Evolutionary conservation across 2,797 vertebrate species (phyloP).

Genomic region (Hipposideros larvatus): DNA sequence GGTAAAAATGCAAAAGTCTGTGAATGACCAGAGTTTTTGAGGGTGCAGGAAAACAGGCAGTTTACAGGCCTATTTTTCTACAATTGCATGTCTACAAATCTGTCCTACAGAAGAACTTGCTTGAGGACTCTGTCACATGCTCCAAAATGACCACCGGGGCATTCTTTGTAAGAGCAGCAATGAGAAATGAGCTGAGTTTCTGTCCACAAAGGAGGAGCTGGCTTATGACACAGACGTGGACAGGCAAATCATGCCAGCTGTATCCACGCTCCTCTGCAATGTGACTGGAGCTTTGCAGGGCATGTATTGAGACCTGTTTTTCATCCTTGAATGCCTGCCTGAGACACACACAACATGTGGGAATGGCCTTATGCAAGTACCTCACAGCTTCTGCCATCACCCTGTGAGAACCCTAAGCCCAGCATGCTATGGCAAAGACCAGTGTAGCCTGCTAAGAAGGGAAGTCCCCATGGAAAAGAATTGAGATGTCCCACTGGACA

Average conservation of each 20-base stretch:
- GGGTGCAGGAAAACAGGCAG: not conserved
- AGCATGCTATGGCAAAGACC: not conserved
- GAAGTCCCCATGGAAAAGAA: not conserved
- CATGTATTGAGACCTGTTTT: not conserved
- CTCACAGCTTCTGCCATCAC: not conserved
- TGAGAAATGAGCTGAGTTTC: not conserved
- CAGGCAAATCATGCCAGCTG: not conserved
- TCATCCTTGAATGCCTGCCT: not conserved
- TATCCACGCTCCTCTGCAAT: not conserved
- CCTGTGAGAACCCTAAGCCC: not conserved
- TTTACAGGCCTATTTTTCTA: not conserved
- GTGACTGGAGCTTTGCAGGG: not conserved
- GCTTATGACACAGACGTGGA: not conserved
- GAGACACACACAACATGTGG: not conserved
- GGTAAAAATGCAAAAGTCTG: not conserved
- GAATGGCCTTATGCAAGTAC: not conserved
- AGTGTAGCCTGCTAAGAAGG: not conserved
- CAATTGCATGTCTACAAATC: rapidly evolving
- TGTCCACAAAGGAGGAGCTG: not conserved
- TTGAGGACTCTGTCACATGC: not conserved
- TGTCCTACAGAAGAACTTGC: not conserved
- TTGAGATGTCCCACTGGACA: not conserved
- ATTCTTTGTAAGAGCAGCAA: not conserved
- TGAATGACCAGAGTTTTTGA: not conserved
- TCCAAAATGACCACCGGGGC: not conserved